These are phyloP conservation scores for Heliconius ethilla DNA, from an alignment of 2,888 invertebrate genomes.

Conservation along the genomic window DNA sequence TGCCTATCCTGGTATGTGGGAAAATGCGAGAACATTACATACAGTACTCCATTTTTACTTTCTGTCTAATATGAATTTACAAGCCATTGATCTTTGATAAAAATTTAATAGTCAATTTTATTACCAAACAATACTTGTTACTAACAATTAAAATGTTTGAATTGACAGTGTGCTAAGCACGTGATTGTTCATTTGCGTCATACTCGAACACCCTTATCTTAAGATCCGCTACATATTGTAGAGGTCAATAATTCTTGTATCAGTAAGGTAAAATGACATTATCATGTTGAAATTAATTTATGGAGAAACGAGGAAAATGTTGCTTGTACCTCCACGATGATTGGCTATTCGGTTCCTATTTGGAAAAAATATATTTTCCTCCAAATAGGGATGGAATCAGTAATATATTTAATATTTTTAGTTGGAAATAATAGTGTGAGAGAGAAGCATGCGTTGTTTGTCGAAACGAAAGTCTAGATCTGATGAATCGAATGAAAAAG, in stretches of 20 bases:
- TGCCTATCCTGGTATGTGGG: too few relatives aligned
- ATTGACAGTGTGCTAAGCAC: not conserved
- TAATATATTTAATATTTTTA: too few relatives aligned
- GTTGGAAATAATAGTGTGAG: too few relatives aligned
- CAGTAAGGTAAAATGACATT: constrained; percentile 3
- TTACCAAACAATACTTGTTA: not conserved
- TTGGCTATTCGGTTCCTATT: not conserved
- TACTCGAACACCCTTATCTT: constrained; percentile 17
- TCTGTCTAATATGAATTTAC: too few relatives aligned
- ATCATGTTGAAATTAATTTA: not conserved
- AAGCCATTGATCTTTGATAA: not conserved
- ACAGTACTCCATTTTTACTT: too few relatives aligned
- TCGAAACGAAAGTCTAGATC: too few relatives aligned
- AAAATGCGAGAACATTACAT: too few relatives aligned
- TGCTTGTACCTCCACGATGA: not conserved
- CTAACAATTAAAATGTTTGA: not conserved
- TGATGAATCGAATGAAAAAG: too few relatives aligned
- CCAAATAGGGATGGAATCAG: too few relatives aligned
- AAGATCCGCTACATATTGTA: constrained; percentile 16
- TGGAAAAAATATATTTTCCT: too few relatives aligned
- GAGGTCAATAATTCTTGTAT: constrained; percentile 32
- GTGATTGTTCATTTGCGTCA: constrained; percentile 27
- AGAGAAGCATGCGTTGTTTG: too few relatives aligned
- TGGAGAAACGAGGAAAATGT: not conserved
- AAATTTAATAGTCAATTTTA: not conserved